Percentiles rank a stretch among this genome's conserved stretches.
Evolutionary conservation across 2,888 invertebrate genomes (phyloP).

Genomic region (Hirtodrosophila confusa): DNA sequence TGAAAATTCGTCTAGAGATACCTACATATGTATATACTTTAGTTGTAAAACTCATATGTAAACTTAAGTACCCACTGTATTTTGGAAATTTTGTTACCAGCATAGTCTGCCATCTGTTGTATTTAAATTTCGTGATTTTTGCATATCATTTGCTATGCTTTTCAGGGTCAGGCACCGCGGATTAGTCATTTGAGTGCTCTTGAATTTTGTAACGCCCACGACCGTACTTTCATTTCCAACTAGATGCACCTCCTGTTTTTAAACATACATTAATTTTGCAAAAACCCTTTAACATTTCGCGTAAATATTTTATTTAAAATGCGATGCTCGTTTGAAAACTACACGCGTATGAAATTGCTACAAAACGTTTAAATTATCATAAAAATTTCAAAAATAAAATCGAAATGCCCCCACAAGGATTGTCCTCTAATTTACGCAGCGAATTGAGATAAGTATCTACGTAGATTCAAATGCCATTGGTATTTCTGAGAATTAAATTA

Average conservation of each 20-base stretch:
- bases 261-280: too few species aligned
- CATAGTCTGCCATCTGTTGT: neutral
- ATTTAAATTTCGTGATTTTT: neutral
- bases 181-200: slow-evolving; percentile 3
- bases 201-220: neutral
- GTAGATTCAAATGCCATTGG: slow-evolving; percentile 12
- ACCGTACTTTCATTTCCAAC: too few species aligned
- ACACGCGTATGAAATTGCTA: too few species aligned
- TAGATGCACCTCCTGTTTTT: too few species aligned
- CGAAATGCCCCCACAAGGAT: neutral
- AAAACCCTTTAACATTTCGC: too few species aligned
- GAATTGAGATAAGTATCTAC: neutral
- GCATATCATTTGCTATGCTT: neutral
- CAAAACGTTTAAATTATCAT: too few species aligned
- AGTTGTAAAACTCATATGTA: neutral
- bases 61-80: too few species aligned
- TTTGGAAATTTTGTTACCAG: neutral
- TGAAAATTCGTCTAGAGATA: neutral
- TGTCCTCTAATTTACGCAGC: neutral
- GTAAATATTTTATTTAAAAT: too few species aligned
- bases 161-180: slow-evolving; percentile 9
- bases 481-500: slow-evolving; percentile 32
- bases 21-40: neutral
- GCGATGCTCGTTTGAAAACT: too few species aligned
- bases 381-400: too few species aligned